These are phyloP conservation scores for Anas capensis DNA, from an alignment of 2,797 vertebrate species.

Conservation along the genomic window DNA sequence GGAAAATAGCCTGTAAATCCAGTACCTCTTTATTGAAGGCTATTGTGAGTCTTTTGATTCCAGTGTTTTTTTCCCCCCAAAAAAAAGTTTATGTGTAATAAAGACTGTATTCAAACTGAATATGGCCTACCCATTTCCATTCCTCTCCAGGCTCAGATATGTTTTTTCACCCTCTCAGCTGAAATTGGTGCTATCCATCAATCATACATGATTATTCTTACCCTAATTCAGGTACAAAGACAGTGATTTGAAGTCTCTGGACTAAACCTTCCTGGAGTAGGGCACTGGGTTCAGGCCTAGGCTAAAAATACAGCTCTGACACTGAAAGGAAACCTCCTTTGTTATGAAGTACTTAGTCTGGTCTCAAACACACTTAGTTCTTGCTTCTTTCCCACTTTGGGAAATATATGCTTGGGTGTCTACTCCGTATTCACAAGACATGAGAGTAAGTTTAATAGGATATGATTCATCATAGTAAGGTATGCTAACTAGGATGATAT, in stretches of 20 bases:
- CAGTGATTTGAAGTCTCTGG: background rate
- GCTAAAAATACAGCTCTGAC: background rate
- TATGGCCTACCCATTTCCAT: background rate
- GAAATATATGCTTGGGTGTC: background rate
- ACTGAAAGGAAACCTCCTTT: background rate
- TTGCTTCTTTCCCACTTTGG: background rate
- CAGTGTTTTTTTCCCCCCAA: background rate
- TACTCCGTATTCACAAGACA: background rate
- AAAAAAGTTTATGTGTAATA: background rate
- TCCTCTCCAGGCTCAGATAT: background rate
- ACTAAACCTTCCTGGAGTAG: background rate
- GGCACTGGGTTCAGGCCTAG: background rate
- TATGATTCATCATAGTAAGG: background rate
- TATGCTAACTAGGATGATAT: background rate
- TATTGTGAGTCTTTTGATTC: background rate
- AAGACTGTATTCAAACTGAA: background rate
- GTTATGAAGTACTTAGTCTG: background rate
- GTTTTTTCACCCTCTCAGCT: background rate
- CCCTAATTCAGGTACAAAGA: background rate
- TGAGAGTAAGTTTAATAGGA: background rate
- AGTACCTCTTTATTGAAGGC: background rate
- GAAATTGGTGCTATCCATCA: background rate
- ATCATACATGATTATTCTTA: background rate
- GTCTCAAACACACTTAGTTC: background rate
- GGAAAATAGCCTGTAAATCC: background rate